These are phyloP conservation scores for Anolis apletophallus DNA, from an alignment of 2,797 vertebrate species.

Conservation along the genomic window DNA sequence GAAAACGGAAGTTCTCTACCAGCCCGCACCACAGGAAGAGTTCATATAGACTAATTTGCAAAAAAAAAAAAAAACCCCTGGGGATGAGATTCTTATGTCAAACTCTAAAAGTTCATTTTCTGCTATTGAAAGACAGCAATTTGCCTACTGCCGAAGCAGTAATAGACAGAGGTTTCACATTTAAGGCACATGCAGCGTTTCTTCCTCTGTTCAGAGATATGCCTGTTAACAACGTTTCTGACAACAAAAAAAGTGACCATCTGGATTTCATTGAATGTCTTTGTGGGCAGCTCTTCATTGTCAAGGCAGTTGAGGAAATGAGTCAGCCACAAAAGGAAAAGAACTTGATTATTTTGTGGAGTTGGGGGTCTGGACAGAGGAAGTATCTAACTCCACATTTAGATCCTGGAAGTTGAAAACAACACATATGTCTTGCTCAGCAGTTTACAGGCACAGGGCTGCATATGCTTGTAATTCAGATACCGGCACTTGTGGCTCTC, in stretches of 20 bases:
- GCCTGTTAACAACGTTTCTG: neutral
- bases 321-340: neutral
- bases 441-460: neutral
- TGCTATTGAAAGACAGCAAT: neutral
- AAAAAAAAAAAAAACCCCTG: too few species aligned
- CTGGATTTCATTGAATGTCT: neutral
- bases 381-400: neutral
- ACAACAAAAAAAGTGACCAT: neutral
- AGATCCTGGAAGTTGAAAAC: neutral
- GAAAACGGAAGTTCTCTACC: too few species aligned
- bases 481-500: neutral
- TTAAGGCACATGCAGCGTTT: neutral
- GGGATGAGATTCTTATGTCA: too few species aligned
- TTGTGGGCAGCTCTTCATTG: neutral
- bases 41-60: too few species aligned
- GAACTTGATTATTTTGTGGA: neutral
- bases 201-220: too few species aligned
- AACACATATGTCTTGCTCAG: neutral
- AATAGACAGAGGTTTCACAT: neutral
- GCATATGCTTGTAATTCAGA: neutral
- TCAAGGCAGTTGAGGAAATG: neutral
- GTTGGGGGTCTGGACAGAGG: too few species aligned
- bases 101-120: neutral
- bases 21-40: too few species aligned
- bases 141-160: neutral